Evolutionary conservation across 2,888 invertebrate species (phyloP).

Genomic region (Adela reaumurella): DNA sequence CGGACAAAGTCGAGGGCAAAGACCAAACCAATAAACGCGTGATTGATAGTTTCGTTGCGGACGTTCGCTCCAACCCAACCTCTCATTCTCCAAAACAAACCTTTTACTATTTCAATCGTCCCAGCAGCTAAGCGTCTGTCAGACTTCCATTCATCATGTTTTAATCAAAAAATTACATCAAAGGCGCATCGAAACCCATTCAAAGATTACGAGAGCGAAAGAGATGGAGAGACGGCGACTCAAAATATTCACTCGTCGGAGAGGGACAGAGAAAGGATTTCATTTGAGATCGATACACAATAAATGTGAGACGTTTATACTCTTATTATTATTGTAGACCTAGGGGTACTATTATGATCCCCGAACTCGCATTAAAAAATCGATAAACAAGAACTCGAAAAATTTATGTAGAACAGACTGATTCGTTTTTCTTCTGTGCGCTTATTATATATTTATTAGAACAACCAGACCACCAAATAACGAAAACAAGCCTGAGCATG

Average conservation of each 20-base stretch:
- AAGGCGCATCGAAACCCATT: slow-evolving; percentile 24
- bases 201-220: slow-evolving; percentile 19
- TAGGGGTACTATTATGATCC: too few species aligned
- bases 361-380: too few species aligned
- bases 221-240: neutral
- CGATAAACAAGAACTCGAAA: too few species aligned
- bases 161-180: slow-evolving; percentile 35
- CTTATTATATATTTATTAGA: too few species aligned
- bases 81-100: neutral
- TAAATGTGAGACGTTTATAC: slow-evolving; percentile 30
- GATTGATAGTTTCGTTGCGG: too few species aligned
- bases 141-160: slow-evolving; percentile 37
- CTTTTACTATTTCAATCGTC: slow-evolving; percentile 1
- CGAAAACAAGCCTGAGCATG: too few species aligned
- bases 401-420: too few species aligned
- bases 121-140: slow-evolving; percentile 23
- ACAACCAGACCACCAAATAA: too few species aligned
- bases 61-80: too few species aligned
- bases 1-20: too few species aligned
- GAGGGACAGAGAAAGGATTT: slow-evolving; percentile 21
- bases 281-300: slow-evolving; percentile 41
- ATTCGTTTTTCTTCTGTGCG: slow-evolving; percentile 20
- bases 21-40: too few species aligned
- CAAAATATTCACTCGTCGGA: slow-evolving; percentile 12
- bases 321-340: too few species aligned